A percentile compares a stretch with the other conserved stretches of the same genome.
Evolutionary conservation across 1,140 invertebrate genomes (phyloP).

Genomic region (Zaprionus capensis): DNA sequence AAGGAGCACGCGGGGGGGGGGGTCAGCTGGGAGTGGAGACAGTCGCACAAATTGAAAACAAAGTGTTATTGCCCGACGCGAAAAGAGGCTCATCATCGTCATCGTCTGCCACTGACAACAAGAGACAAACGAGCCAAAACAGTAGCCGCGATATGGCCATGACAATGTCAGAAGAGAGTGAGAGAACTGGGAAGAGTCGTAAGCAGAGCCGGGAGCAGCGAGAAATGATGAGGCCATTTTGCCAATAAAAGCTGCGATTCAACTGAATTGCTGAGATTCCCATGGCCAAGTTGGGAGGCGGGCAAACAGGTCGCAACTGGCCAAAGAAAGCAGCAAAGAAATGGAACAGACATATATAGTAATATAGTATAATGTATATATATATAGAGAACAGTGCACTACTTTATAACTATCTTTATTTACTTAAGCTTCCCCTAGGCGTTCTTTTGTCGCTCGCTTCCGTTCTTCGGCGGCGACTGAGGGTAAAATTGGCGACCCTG

Average conservation of each 20-base stretch:
- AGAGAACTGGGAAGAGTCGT: background rate
- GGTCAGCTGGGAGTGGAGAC: conserved; percentile 3
- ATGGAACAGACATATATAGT: conserved; percentile 11
- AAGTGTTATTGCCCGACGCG: conserved; percentile 59
- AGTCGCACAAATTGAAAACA: conserved; percentile 61
- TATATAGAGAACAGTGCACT: too few species aligned
- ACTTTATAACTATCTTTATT: background rate
- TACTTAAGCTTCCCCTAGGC: background rate
- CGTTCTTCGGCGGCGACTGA: background rate
- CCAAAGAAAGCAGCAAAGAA: conserved; percentile 18
- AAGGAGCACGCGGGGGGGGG: background rate
- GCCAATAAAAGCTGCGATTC: conserved; percentile 58
- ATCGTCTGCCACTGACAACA: conserved; percentile 22
- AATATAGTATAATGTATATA: background rate
- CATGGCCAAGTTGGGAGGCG: conserved; percentile 30
- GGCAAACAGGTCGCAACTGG: background rate
- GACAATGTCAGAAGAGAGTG: conserved; percentile 33
- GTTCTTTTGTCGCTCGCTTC: background rate
- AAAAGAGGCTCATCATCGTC: conserved; percentile 30
- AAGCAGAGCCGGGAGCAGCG: background rate
- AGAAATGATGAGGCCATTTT: conserved; percentile 30
- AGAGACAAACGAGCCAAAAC: conserved; percentile 52
- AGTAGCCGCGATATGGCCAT: conserved; percentile 49
- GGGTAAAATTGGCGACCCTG: background rate
- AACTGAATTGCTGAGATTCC: conserved; percentile 46